These are phyloP conservation scores for Anser brachyrhynchus DNA, from an alignment of 2,113 vertebrate genomes.

Conservation along the genomic window DNA sequence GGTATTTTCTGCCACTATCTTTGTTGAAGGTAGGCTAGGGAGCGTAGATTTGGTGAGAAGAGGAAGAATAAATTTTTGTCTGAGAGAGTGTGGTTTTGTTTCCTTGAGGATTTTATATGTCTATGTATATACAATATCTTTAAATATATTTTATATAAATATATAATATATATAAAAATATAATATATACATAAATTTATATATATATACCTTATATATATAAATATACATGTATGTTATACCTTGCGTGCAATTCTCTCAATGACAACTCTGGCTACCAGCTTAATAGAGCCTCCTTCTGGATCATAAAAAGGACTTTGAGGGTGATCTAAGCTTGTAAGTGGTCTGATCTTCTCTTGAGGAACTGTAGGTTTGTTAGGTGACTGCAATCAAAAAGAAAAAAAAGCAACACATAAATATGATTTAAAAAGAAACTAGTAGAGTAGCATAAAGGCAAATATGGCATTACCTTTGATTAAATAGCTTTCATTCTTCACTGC, in stretches of 20 bases:
- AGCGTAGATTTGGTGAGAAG: not conserved
- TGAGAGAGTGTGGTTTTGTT: not conserved
- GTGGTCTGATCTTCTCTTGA: constrained; percentile 94
- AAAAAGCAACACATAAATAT: not conserved
- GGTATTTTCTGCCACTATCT: not conserved
- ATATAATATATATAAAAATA: too few species aligned
- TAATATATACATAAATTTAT: too few species aligned
- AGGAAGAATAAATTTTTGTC: not conserved
- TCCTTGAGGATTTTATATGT: not conserved
- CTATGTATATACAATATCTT: too few species aligned
- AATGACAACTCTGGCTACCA: constrained; percentile 91
- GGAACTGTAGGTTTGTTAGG: constrained; percentile 90
- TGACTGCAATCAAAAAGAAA: constrained; percentile 78
- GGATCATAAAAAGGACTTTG: constrained; percentile 99
- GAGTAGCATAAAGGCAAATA: not conserved
- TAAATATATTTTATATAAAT: not conserved
- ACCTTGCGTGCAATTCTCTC: constrained; percentile 99
- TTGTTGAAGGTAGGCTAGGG: not conserved
- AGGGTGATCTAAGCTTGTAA: constrained; percentile 96
- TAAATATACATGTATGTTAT: not conserved
- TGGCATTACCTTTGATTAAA: rapidly evolving
- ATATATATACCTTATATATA: too few species aligned
- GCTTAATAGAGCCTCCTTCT: constrained; percentile 94
- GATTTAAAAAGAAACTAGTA: not conserved
- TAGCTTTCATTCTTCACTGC: not conserved